Percentiles rank a stretch among this genome's conserved stretches.
These are phyloP conservation scores for Drosophila jambulina DNA, from an alignment of 1,140 invertebrate genomes.

Conservation along the genomic window DNA sequence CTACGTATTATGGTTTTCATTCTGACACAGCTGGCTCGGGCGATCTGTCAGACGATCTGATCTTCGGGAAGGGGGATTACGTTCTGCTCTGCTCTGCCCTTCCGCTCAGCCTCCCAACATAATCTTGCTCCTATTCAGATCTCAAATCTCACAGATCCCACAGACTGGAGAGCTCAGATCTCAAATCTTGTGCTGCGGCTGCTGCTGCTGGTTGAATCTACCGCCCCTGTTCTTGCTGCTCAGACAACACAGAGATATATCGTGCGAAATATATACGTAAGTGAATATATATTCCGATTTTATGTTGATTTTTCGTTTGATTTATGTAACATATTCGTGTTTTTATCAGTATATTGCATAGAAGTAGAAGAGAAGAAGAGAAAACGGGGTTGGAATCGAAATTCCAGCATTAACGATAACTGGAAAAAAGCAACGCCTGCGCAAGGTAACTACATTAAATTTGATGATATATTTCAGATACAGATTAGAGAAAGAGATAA, in stretches of 20 bases:
- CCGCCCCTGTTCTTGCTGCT: slow-evolving; percentile 52
- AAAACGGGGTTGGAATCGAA: slow-evolving; percentile 80
- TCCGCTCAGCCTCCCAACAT: background rate
- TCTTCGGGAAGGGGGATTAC: background rate
- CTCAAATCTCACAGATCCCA: slow-evolving; percentile 12
- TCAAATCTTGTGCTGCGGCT: slow-evolving; percentile 44
- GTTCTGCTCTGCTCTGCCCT: slow-evolving; percentile 3
- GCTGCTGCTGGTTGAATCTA: slow-evolving; percentile 56
- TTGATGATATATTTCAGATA: slow-evolving; percentile 19
- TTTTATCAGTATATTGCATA: slow-evolving; percentile 60
- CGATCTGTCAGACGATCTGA: slow-evolving; percentile 14
- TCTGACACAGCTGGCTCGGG: slow-evolving; percentile 10
- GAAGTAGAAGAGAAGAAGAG: slow-evolving; percentile 81
- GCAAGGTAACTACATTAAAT: slow-evolving; percentile 50
- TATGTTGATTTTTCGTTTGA: slow-evolving; percentile 17
- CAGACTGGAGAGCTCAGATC: slow-evolving; percentile 4
- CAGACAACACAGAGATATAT: slow-evolving; percentile 47
- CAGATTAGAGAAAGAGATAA: slow-evolving; percentile 1
- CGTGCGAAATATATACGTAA: slow-evolving; percentile 4
- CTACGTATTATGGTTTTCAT: slow-evolving; percentile 3
- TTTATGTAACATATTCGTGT: slow-evolving; percentile 15
- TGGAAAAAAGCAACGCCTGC: slow-evolving; percentile 46
- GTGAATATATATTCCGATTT: slow-evolving; percentile 3
- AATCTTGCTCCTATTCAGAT: slow-evolving; percentile 28
- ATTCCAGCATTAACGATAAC: slow-evolving; percentile 81